Base-by-base conservation (phyloP, 2,888 invertebrate species). In the Seira musarum region DNA sequence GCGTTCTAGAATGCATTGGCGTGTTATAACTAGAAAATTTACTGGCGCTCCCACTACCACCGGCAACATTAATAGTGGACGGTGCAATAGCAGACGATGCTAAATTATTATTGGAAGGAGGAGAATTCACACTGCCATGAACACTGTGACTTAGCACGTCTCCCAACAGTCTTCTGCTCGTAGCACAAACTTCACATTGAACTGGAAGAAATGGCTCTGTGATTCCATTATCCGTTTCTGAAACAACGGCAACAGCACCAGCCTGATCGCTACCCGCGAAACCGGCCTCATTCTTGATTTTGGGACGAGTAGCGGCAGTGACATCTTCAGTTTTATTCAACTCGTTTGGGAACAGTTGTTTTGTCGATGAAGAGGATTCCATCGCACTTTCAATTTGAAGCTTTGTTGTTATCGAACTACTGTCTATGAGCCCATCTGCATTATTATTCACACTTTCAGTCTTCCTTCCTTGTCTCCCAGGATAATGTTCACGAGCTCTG, bases 1-100 rank as follows among this genome's bases (percentile, higher is more conserved):
- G 91, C 17, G 92, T 92, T 86, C 91, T 89, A 6, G 92, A 91
- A 87, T 91, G 90, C 67, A 90, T 85, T 3, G 91, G 91, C 1
- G 90, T 90, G n/a, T 89, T 89, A 84, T 89, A 89, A 70, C 88
- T 88, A 68, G 87, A 87, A 30, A 80, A 78, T 74, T 82, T 84
- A 78, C 77, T 83, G 40, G 60, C 77, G 22, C 70, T 70, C 8
- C 82, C 82, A 24, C 72, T 24, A 24, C 8, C 19, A 69, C 73
- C 69, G 17, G 60, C 25, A 64, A 21, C 24, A 35, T 40, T 25
- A 70, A 60, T 65, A 35, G n/a, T 65, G 66, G 75, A 70, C 69
- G 74, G 66, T 63, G 21, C 40, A 40, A 49, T 65, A 3, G 78
- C 65, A 25, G 72, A 64, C 24, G 73, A 24, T 49, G 68, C 60